These are phyloP conservation scores for Microtus ochrogaster DNA, from an alignment of 2,113 vertebrate genomes.

Conservation along the genomic window DNA sequence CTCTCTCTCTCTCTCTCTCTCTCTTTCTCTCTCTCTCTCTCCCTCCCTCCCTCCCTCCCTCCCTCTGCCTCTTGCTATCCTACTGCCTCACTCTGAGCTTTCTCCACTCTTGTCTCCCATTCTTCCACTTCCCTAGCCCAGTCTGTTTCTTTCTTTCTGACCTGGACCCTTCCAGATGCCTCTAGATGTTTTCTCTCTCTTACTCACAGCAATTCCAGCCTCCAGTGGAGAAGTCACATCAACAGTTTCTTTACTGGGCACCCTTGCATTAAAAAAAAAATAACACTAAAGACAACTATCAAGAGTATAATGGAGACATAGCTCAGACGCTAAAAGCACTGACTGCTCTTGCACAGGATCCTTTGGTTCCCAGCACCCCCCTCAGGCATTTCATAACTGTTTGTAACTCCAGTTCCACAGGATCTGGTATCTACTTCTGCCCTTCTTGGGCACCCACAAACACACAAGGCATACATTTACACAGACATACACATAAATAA, in stretches of 20 bases:
- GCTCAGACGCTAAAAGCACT: not conserved
- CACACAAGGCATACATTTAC: not conserved
- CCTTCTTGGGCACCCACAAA: not conserved
- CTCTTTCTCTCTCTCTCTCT: fast-evolving
- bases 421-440: not conserved
- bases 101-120: not conserved
- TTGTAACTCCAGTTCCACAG: not conserved
- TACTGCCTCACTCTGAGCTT: not conserved
- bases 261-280: not conserved
- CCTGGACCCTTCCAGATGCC: not conserved
- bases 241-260: not conserved
- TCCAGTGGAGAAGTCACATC: not conserved
- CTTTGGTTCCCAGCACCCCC: not conserved
- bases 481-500: not conserved
- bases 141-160: not conserved
- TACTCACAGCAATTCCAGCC: not conserved
- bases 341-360: not conserved
- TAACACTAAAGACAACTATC: not conserved
- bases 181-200: not conserved
- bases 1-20: not conserved
- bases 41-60: fast-evolving
- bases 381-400: not conserved
- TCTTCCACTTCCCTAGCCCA: not conserved
- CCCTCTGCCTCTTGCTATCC: not conserved
- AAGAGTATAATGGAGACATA: not conserved